Conservation (phyloP, 2,888 invertebrate species). For the Clanis bilineata region DNA sequence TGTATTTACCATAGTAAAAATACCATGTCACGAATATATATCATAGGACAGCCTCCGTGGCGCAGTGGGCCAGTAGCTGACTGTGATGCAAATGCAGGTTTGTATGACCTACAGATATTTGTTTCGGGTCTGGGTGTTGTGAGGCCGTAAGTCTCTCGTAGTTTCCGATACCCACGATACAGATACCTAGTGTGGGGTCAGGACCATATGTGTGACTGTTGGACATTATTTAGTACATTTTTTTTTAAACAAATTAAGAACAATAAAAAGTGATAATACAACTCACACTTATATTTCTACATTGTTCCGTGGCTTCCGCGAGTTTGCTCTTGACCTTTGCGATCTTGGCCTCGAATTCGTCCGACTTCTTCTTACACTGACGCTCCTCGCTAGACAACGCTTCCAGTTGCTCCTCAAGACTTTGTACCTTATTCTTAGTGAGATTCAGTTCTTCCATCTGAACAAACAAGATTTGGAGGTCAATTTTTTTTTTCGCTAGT, state of each 20-base stretch:
- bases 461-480: background rate
- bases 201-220: too few relatives aligned
- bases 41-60: too few relatives aligned
- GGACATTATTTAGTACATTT: too few relatives aligned
- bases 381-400: conserved; percentile 41
- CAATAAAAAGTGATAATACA: background rate
- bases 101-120: too few relatives aligned
- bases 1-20: too few relatives aligned
- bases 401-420: conserved; percentile 51
- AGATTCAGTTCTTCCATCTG: conserved; percentile 62
- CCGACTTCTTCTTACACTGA: conserved; percentile 50
- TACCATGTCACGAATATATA: too few relatives aligned
- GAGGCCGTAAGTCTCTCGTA: too few relatives aligned
- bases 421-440: conserved; percentile 50
- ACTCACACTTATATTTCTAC: conserved; percentile 53
- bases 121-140: too few relatives aligned
- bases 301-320: conserved; percentile 30
- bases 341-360: conserved; percentile 59
- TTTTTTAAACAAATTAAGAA: background rate
- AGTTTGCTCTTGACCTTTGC: conserved; percentile 44
- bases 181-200: too few relatives aligned
- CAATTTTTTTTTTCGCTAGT: too few relatives aligned
- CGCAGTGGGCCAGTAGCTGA: too few relatives aligned
- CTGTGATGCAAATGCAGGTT: too few relatives aligned
- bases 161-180: background rate